phyloP scores from a whole-genome alignment of 1,140 invertebrate genomes.

The Drosophila tsacasi region DNA sequence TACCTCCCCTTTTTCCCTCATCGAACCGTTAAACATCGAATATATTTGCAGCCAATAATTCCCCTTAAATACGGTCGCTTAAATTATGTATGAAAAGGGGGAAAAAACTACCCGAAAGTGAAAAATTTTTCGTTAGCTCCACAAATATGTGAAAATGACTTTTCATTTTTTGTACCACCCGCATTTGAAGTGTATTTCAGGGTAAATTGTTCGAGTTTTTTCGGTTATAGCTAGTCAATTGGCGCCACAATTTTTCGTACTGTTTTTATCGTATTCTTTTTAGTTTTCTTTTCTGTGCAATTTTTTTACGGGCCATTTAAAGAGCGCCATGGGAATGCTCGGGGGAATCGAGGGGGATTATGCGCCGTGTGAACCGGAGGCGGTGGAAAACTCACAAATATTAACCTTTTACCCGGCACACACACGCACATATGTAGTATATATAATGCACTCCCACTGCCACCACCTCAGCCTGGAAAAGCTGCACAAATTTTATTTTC shows the following conservation, averaged over 20 bases:
- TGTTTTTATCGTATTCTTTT: slow-evolving; percentile 1
- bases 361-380: slow-evolving; percentile 27
- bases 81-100: slow-evolving; percentile 61
- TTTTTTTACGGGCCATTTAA: slow-evolving; percentile 67
- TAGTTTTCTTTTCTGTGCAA: slow-evolving; percentile 27
- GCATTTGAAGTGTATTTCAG: slow-evolving; percentile 21
- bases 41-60: slow-evolving; percentile 70
- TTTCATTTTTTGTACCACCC: slow-evolving; percentile 51
- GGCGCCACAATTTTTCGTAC: slow-evolving; percentile 54
- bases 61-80: slow-evolving; percentile 71
- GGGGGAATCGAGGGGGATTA: slow-evolving; percentile 30
- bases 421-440: slow-evolving; percentile 12
- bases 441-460: slow-evolving; percentile 27
- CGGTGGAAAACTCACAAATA: slow-evolving; percentile 68
- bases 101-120: slow-evolving; percentile 44
- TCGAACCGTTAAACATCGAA: slow-evolving; percentile 18
- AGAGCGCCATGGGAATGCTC: slow-evolving; percentile 70
- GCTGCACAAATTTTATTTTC: slow-evolving; percentile 74
- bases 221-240: slow-evolving; percentile 35
- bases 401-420: slow-evolving; percentile 65
- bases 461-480: background rate
- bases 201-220: slow-evolving; percentile 33
- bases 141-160: slow-evolving; percentile 66
- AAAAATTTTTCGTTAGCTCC: slow-evolving; percentile 60
- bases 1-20: background rate